Evolutionary conservation across 2,888 invertebrate genomes (phyloP).

Genomic region (Neoascia interrupta): DNA sequence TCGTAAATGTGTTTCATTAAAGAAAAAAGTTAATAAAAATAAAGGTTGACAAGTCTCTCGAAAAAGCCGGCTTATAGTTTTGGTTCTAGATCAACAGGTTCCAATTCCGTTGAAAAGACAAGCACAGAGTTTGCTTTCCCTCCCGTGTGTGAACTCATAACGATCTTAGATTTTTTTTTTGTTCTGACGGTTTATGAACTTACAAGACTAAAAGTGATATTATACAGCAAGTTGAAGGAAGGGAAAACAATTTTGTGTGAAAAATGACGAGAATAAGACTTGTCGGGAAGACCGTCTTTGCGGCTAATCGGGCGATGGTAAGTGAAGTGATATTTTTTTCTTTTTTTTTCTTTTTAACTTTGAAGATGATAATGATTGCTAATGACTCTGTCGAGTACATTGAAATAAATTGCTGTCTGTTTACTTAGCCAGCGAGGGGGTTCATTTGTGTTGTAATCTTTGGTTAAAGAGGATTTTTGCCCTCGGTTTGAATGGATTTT

Average conservation of each 20-base stretch:
- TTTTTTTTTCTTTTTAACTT: conserved; percentile 20
- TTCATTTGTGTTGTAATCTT: too few species aligned
- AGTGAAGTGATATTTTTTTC: conserved; percentile 43
- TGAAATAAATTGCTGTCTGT: conserved; percentile 51
- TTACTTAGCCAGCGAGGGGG: conserved; percentile 27
- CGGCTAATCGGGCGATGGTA: conserved; percentile 63
- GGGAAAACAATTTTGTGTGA: conserved; percentile 56
- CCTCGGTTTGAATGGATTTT: too few species aligned
- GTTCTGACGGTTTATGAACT: conserved; percentile 56
- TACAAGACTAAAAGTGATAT: conserved; percentile 50
- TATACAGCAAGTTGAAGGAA: conserved; percentile 13
- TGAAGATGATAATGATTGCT: conserved; percentile 38
- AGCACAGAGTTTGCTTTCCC: conserved; percentile 21
- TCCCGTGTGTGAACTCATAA: conserved; percentile 56
- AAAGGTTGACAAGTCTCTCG: conserved; percentile 29
- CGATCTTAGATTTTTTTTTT: conserved; percentile 9
- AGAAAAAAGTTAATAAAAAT: too few species aligned
- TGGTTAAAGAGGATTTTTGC: too few species aligned
- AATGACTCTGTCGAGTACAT: conserved; percentile 47
- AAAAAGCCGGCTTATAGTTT: conserved; percentile 57
- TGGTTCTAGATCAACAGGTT: conserved; percentile 45
- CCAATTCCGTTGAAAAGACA: conserved; percentile 44
- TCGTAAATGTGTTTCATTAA: conserved; percentile 43
- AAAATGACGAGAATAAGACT: conserved; percentile 69
- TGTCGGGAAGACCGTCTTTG: conserved; percentile 54